Percentiles rank a stretch among this genome's conserved stretches.
Evolutionary conservation across 2,113 vertebrate species (phyloP).

Genomic region (Xiphophorus hellerii): DNA sequence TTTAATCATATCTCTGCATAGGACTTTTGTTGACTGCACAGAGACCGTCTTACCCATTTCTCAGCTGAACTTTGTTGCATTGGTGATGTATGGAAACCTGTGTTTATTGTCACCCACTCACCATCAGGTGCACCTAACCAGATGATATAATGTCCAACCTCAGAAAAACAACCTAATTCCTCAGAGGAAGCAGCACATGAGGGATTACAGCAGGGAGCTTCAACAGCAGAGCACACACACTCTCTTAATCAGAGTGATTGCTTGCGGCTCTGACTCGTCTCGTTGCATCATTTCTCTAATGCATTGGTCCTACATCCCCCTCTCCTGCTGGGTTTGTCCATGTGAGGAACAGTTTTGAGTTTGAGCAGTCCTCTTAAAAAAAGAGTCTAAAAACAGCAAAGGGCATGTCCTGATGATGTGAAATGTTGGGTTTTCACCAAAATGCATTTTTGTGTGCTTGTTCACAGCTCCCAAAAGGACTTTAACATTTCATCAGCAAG

Average conservation of each 20-base stretch:
- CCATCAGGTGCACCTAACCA: conserved; percentile 25
- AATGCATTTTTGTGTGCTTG: conserved; percentile 14
- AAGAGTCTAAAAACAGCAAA: conserved; percentile 15
- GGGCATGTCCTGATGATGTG: conserved; percentile 20
- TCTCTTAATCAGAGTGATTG: conserved; percentile 75
- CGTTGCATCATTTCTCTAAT: conserved; percentile 79
- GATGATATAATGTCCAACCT: conserved; percentile 45
- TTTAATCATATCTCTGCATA: not conserved
- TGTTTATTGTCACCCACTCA: conserved; percentile 27
- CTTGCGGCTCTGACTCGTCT: conserved; percentile 69
- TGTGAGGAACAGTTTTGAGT: conserved; percentile 16
- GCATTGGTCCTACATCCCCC: conserved; percentile 58
- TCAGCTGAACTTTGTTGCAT: not conserved
- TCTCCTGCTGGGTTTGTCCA: conserved; percentile 24
- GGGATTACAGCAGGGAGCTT: conserved; percentile 29
- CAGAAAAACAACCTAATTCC: conserved; percentile 44
- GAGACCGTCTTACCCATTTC: not conserved
- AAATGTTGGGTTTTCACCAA: conserved; percentile 34
- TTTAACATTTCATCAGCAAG: conserved; percentile 31
- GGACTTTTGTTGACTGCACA: not conserved
- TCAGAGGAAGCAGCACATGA: conserved; percentile 29
- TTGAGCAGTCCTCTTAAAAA: conserved; percentile 25
- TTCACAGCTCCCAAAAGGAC: conserved; percentile 17
- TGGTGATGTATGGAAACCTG: conserved; percentile 18
- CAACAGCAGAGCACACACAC: conserved; percentile 18